Base-by-base conservation (phyloP, 92 coral and sea anemone genomes). In the Galaxea fascicularis region DNA sequence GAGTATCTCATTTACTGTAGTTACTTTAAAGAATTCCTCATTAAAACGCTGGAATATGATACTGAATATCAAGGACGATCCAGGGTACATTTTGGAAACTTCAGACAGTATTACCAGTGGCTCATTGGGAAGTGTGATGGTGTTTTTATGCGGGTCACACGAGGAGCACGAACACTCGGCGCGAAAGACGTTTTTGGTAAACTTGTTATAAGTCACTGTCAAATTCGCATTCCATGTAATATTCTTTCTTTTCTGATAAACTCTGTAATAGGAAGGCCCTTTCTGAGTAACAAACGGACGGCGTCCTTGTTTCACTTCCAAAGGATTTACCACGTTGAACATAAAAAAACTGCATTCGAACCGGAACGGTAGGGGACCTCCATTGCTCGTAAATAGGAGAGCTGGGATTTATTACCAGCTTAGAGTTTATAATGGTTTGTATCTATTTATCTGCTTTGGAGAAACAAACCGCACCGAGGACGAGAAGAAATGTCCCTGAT, bases 191-290 rank as follows among this genome's bases (percentile, higher is more conserved):
- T 72, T 90, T 87, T 88, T 77, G 31, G 92, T 88, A 67, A 87
- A 85, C 74, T 91, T 91, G 73, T 90, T 79, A 70, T 90, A 95
- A 17, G 95, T 80, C 20, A 95, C 98, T 14, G 91, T 80, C 10
- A 66, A 56, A 17, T 84, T 89, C 0, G 73, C 20, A 52, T 89
- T 79, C 91, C 94, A 95, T 4, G 92, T 45, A 21, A 95, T 56
- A 75, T 91, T 93, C 30, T 71, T 44, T 77, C 92, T 95, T 56
- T 81, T 73, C 22, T 87, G 78, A 79, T 79, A 80, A 53, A 84
- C 94, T 31, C 87, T 83, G 89, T 89, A 95, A 20, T 91, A 45
- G 76, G 91, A 95, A 0, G 98, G 98, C 17, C 98, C 98, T 69
- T 49, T 72, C 54, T 95, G 93, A 35, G 77, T 87, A 4, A 95